A percentile compares a stretch with the other conserved stretches of the same genome.
These are phyloP conservation scores for Cygnus olor DNA, from an alignment of 2,797 vertebrate genomes.

Conservation along the genomic window DNA sequence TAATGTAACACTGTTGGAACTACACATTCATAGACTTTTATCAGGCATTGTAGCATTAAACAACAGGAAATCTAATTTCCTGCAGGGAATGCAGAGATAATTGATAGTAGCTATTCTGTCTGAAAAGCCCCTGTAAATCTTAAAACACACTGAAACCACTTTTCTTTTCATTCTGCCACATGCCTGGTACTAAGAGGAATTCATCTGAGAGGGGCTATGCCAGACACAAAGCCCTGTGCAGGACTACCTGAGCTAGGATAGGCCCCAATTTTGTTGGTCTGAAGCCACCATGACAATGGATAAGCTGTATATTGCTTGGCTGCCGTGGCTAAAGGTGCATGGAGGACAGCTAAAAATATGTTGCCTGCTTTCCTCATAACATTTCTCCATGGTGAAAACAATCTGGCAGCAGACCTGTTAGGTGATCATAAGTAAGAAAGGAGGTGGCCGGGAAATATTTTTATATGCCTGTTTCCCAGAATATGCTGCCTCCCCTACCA, in stretches of 20 bases:
- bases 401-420: background rate
- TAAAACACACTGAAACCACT: background rate
- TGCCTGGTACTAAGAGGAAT: background rate
- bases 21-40: background rate
- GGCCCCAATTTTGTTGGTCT: background rate
- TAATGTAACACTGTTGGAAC: background rate
- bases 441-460: background rate
- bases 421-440: background rate
- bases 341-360: background rate
- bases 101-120: background rate
- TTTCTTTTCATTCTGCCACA: background rate
- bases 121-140: slow-evolving; percentile 4
- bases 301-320: background rate
- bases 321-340: background rate
- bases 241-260: background rate
- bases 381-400: background rate
- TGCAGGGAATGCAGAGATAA: slow-evolving; percentile 5
- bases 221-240: background rate
- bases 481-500: background rate
- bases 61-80: slow-evolving; percentile 30
- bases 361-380: background rate
- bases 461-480: background rate
- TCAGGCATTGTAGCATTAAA: background rate
- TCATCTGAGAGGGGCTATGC: background rate
- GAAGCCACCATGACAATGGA: background rate